Conservation (phyloP, 2,113 vertebrate species). For the Ibidorhyncha struthersii region DNA sequence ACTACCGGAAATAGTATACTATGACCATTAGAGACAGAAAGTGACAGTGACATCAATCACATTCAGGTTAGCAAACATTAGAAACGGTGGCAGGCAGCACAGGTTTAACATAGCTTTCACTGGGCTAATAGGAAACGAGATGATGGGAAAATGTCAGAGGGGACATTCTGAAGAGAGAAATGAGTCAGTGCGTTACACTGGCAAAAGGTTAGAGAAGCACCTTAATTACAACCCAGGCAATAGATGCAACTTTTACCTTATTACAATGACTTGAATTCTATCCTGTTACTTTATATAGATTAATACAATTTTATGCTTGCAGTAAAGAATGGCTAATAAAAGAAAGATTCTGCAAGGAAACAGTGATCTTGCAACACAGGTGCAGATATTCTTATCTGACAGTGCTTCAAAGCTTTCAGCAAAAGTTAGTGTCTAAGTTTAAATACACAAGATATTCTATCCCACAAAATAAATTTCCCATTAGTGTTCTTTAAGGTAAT, state of each 20-base stretch:
- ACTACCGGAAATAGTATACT: neutral
- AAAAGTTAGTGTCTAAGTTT: neutral
- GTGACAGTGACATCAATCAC: neutral
- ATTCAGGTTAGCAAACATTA: neutral
- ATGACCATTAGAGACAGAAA: neutral
- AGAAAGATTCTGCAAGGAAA: neutral
- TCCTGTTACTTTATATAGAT: rapidly evolving
- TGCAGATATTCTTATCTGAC: neutral
- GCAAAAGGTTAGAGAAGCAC: neutral
- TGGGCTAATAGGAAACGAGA: neutral
- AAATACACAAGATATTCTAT: neutral
- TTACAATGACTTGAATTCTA: neutral
- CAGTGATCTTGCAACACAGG: rapidly evolving
- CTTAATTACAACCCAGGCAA: neutral
- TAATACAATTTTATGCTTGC: neutral
- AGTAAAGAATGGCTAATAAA: neutral
- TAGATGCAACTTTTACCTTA: neutral
- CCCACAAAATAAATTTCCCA: neutral
- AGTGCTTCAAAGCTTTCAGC: neutral
- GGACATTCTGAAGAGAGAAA: neutral
- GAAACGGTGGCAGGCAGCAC: neutral
- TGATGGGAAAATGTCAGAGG: neutral
- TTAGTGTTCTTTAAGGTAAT: neutral
- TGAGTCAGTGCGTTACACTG: neutral
- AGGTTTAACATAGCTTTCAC: neutral